A percentile compares a stretch with the other conserved stretches of the same genome.
Conservation (phyloP, 2,797 vertebrate genomes). For the Fundulus diaphanus region DNA sequence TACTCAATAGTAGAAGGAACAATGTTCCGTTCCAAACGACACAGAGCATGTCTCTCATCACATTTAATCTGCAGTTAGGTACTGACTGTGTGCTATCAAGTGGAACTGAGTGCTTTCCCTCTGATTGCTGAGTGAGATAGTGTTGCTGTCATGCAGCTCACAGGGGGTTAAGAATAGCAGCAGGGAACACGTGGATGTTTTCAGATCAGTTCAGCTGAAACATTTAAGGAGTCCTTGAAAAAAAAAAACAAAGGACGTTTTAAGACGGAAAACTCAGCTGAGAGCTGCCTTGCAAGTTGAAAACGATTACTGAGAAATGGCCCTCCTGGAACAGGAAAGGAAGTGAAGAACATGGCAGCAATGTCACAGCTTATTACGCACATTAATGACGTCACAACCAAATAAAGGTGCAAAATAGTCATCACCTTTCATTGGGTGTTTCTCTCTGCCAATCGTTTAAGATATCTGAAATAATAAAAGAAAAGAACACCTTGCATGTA, state of each 20-base stretch:
- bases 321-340: neutral
- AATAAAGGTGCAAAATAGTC: neutral
- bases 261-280: constrained; percentile 21
- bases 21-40: neutral
- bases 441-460: neutral
- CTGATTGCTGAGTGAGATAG: constrained; percentile 52
- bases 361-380: neutral
- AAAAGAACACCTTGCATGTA: constrained; percentile 21
- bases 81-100: constrained; percentile 12
- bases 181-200: constrained; percentile 49
- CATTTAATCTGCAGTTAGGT: neutral
- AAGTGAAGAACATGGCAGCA: neutral
- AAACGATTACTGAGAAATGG: constrained; percentile 7
- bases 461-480: neutral
- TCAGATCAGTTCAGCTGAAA: constrained; percentile 42
- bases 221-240: constrained; percentile 53
- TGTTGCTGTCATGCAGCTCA: constrained; percentile 51
- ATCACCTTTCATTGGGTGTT: neutral
- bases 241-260: constrained; percentile 51
- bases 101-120: constrained; percentile 45
- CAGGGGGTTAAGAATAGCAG: constrained; percentile 73
- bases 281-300: neutral
- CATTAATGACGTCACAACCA: neutral
- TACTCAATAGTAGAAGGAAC: neutral
- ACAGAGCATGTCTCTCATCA: neutral